Percentiles rank a stretch among this genome's conserved stretches.
These are phyloP conservation scores for Artemia sinica DNA, from an alignment of 2,888 invertebrate genomes.

Conservation along the genomic window DNA sequence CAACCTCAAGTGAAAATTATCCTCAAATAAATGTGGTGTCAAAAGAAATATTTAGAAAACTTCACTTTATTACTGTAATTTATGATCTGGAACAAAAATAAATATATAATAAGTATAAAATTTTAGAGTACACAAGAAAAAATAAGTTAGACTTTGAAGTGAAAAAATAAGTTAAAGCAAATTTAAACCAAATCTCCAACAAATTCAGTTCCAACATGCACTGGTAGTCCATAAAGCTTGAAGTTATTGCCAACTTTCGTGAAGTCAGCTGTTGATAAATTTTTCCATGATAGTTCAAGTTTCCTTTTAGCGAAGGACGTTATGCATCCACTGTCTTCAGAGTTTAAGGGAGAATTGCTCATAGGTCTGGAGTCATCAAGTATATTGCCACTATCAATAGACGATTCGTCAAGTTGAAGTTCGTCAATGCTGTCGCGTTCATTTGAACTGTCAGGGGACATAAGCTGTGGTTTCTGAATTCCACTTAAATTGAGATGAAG, in stretches of 20 bases:
- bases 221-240: background rate
- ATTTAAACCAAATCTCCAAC: background rate
- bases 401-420: background rate
- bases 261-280: background rate
- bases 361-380: background rate
- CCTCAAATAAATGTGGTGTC: too few relatives aligned
- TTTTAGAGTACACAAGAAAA: too few relatives aligned
- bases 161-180: too few relatives aligned
- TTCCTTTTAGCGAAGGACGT: background rate
- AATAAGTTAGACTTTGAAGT: too few relatives aligned
- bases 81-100: too few relatives aligned
- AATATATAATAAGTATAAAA: too few relatives aligned
- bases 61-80: too few relatives aligned
- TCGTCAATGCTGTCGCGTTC: background rate
- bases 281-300: background rate
- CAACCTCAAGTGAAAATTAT: too few relatives aligned
- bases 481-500: background rate
- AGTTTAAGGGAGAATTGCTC: background rate
- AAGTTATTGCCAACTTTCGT: slow-evolving; percentile 2
- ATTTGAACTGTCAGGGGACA: background rate
- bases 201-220: slow-evolving; percentile 8
- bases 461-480: background rate
- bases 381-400: slow-evolving; percentile 3
- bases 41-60: too few relatives aligned
- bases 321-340: slow-evolving; percentile 8